Conservation (phyloP, 2,888 invertebrate genomes). For the Sarcophaga caerulescens region DNA sequence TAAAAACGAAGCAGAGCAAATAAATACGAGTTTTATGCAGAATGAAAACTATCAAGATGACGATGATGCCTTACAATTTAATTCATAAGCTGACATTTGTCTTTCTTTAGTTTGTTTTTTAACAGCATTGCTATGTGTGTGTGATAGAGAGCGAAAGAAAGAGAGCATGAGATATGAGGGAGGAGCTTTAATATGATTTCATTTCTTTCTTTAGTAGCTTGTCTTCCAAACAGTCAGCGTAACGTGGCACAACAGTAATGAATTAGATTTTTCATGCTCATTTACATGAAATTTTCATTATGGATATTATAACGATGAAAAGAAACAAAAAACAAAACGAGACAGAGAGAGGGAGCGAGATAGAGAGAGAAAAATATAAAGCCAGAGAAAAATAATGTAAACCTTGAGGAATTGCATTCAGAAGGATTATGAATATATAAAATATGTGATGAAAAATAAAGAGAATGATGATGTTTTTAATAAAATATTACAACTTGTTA, state of each 20-base stretch:
- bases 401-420: constrained; percentile 46
- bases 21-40: constrained; percentile 20
- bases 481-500: neutral
- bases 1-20: constrained; percentile 11
- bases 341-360: neutral
- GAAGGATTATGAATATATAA: constrained; percentile 22
- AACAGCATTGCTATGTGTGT: neutral
- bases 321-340: neutral
- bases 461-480: constrained; percentile 16
- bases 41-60: constrained; percentile 28
- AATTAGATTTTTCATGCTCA: constrained; percentile 79
- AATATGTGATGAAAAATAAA: neutral
- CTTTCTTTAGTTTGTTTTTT: constrained; percentile 66
- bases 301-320: constrained; percentile 31
- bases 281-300: constrained; percentile 75
- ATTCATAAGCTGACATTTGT: constrained; percentile 79
- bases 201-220: constrained; percentile 1
- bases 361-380: constrained; percentile 11
- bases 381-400: constrained; percentile 15
- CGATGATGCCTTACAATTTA: constrained; percentile 71
- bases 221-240: neutral
- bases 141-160: too few relatives aligned
- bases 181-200: constrained; percentile 14
- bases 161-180: neutral
- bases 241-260: constrained; percentile 70